Conservation (phyloP, 2,888 invertebrate genomes). For the Parnassius glacialis region DNA sequence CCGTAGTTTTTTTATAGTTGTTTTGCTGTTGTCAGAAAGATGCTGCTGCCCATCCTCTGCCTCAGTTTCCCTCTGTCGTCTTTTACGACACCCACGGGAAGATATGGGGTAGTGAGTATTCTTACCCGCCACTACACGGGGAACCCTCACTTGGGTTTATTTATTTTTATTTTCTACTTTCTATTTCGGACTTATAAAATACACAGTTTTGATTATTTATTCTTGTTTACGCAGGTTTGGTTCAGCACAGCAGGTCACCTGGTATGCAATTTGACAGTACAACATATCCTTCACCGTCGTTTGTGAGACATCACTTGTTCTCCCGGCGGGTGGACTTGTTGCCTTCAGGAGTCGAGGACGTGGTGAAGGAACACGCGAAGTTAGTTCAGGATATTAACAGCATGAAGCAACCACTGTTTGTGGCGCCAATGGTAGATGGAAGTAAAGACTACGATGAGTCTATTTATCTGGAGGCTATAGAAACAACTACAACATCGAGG, state of each 20-base stretch:
- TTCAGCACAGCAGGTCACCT: conserved; percentile 31
- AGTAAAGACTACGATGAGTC: conserved; percentile 67
- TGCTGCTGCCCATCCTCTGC: too few relatives aligned
- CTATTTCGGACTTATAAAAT: too few relatives aligned
- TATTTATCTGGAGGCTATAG: conserved; percentile 65
- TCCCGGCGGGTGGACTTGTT: conserved; percentile 44
- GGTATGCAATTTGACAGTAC: conserved; percentile 34
- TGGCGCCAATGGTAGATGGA: conserved; percentile 44
- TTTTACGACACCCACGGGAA: too few relatives aligned
- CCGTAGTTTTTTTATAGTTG: too few relatives aligned
- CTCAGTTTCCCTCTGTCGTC: too few relatives aligned
- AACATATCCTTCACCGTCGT: conserved; percentile 31
- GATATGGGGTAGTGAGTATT: too few relatives aligned
- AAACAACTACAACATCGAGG: conserved; percentile 53
- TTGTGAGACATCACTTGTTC: conserved; percentile 24
- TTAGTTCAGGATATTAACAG: conserved; percentile 73
- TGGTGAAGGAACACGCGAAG: conserved; percentile 70
- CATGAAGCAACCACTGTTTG: conserved; percentile 58
- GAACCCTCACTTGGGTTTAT: too few relatives aligned
- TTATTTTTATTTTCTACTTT: too few relatives aligned
- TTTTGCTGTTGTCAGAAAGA: too few relatives aligned
- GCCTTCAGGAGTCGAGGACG: conserved; percentile 45
- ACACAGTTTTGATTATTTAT: neutral
- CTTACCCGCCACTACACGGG: too few relatives aligned
- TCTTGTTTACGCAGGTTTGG: conserved; percentile 38